These are phyloP conservation scores for Spodoptera litura DNA, from an alignment of 1,140 invertebrate species.

Conservation along the genomic window DNA sequence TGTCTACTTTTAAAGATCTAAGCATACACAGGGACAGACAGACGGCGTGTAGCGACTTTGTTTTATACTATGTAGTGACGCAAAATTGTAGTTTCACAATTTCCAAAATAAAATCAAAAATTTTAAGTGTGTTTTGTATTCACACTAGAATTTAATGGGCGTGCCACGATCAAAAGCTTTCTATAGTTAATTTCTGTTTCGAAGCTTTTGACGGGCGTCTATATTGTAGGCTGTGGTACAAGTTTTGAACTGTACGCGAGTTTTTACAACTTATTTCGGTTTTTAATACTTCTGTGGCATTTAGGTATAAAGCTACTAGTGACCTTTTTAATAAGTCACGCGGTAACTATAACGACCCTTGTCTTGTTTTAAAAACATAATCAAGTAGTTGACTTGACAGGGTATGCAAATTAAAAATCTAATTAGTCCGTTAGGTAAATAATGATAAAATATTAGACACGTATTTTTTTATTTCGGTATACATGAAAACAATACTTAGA, in stretches of 20 bases:
- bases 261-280: background rate
- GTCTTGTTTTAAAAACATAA: no score
- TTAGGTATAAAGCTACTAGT: background rate
- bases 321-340: background rate
- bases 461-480: no score
- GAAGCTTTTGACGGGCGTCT: background rate
- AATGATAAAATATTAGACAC: no score
- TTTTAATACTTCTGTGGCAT: no score
- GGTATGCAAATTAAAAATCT: no score
- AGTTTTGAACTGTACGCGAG: background rate
- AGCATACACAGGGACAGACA: no score
- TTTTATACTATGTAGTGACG: background rate
- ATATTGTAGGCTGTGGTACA: background rate
- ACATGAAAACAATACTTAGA: no score
- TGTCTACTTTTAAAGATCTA: no score
- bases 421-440: no score
- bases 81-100: no score
- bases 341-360: background rate
- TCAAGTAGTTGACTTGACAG: no score
- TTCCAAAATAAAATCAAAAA: background rate
- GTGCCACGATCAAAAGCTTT: constrained; percentile 5
- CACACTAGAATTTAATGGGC: background rate
- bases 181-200: constrained; percentile 38
- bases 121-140: background rate
- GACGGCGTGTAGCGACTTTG: no score